Conservation (phyloP, 2,888 invertebrate species). For the Hypselothyrea guttata region DNA sequence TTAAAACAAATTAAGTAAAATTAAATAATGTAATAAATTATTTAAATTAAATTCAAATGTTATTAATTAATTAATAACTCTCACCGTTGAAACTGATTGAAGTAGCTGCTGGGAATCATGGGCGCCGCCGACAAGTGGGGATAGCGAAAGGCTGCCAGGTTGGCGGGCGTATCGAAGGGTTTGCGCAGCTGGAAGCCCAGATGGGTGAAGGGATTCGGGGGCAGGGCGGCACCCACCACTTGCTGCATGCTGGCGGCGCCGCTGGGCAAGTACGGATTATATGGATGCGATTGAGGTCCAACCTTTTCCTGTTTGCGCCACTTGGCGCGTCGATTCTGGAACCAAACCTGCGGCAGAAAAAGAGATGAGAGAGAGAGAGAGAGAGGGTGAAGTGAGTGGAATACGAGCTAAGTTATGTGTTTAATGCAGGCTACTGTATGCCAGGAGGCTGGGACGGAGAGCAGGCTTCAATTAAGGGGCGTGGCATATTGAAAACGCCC, state of each 20-base stretch:
- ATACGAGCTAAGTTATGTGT: constrained; percentile 61
- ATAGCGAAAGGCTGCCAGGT: constrained; percentile 89
- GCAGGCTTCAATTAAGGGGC: constrained; percentile 62
- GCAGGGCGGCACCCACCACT: constrained; percentile 88
- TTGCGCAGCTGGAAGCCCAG: constrained; percentile 89
- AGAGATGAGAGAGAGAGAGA: background rate
- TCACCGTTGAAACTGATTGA: constrained; percentile 84
- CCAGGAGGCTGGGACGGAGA: constrained; percentile 19
- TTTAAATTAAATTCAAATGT: too few species aligned
- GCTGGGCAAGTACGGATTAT: constrained; percentile 91
- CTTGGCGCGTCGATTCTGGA: constrained; percentile 95
- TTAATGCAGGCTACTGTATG: constrained; percentile 68
- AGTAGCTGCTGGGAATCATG: constrained; percentile 85
- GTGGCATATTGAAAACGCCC: constrained; percentile 74
- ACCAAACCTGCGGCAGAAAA: constrained; percentile 90
- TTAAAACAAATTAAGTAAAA: too few species aligned
- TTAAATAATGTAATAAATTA: background rate
- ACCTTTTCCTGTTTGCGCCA: constrained; percentile 97
- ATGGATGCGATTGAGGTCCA: constrained; percentile 94
- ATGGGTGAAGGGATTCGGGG: constrained; percentile 91
- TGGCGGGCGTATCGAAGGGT: constrained; percentile 86
- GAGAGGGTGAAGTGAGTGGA: background rate
- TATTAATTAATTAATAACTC: constrained; percentile 23
- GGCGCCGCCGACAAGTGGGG: constrained; percentile 84
- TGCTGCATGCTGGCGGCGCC: constrained; percentile 86